Evolutionary conservation across 2,888 invertebrate genomes (phyloP).

Genomic region (Rhingia campestris): DNA sequence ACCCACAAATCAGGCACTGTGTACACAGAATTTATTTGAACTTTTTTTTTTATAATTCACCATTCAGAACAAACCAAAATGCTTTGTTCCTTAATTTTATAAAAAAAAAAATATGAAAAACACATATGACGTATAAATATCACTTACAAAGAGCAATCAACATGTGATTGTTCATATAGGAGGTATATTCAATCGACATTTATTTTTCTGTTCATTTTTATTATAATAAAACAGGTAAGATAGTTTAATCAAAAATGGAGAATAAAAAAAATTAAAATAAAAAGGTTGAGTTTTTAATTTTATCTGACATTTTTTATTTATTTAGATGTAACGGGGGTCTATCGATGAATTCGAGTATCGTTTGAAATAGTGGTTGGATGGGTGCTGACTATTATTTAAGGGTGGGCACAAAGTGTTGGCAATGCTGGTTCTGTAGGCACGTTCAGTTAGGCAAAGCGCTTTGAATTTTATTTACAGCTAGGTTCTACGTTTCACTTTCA

Average conservation of each 20-base stretch:
- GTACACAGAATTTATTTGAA: conserved; percentile 43
- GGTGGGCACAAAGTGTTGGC: conserved; percentile 1
- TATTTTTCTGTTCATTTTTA: conserved; percentile 39
- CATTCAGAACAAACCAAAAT: no score
- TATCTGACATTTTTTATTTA: not conserved
- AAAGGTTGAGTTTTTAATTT: conserved; percentile 44
- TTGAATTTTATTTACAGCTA: no score
- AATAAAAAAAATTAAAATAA: conserved; percentile 53
- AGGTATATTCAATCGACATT: conserved; percentile 50
- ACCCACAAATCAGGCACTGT: conserved; percentile 34
- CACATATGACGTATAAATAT: no score
- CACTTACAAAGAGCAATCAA: no score
- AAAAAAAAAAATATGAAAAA: no score
- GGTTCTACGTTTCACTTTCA: no score
- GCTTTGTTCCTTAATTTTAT: no score
- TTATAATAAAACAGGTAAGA: conserved; percentile 67
- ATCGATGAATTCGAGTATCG: conserved; percentile 58
- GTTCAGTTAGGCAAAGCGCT: no score
- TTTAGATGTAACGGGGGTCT: conserved; percentile 19
- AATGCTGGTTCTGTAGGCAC: not conserved
- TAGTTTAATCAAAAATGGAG: conserved; percentile 60
- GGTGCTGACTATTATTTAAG: conserved; percentile 2
- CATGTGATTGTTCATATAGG: no score
- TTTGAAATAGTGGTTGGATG: conserved; percentile 38
- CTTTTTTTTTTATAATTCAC: conserved; percentile 1